Evolutionary conservation across 35 echinoderm and acorn worm species (phyloP).

Genomic region (Ptychodera flava): DNA sequence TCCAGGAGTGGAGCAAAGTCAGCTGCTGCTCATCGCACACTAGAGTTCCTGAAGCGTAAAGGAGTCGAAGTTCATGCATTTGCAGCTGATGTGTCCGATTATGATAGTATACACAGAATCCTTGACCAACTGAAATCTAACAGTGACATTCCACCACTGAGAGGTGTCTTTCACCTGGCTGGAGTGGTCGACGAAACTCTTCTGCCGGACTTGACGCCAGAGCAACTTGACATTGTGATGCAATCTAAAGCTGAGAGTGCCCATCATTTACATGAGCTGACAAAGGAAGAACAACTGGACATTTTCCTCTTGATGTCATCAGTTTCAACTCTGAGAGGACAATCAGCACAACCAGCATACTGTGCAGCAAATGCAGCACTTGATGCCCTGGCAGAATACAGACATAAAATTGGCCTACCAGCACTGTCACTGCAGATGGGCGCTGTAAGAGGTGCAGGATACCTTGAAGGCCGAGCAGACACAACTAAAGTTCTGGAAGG

Average conservation of each 20-base stretch:
- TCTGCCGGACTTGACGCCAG: conserved; percentile 10
- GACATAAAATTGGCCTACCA: conserved; percentile 40
- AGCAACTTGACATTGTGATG: conserved; percentile 18
- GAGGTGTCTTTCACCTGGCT: conserved; percentile 58
- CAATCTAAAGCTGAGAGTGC: conserved; percentile 26
- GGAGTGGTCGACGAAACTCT: conserved; percentile 30
- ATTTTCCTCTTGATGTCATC: conserved; percentile 56
- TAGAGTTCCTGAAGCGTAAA: no score
- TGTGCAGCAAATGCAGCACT: conserved; percentile 37
- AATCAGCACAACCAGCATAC: conserved; percentile 36
- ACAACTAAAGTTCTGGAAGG: no score
- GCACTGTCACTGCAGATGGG: no score
- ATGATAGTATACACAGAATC: no score
- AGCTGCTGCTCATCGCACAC: no score
- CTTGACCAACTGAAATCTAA: no score
- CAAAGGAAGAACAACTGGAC: conserved; percentile 44
- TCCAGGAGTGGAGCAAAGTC: no score
- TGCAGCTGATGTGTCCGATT: no score
- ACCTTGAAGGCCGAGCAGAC: conserved; percentile 42
- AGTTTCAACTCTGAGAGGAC: conserved; percentile 42
- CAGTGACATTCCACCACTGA: no score
- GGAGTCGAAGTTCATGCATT: no score
- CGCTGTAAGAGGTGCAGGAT: conserved; percentile 36
- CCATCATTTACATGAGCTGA: conserved; percentile 36
- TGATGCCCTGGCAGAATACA: conserved; percentile 32